Evolutionary conservation across 2,797 vertebrate genomes (phyloP).

Genomic region (Phataginus tricuspis): DNA sequence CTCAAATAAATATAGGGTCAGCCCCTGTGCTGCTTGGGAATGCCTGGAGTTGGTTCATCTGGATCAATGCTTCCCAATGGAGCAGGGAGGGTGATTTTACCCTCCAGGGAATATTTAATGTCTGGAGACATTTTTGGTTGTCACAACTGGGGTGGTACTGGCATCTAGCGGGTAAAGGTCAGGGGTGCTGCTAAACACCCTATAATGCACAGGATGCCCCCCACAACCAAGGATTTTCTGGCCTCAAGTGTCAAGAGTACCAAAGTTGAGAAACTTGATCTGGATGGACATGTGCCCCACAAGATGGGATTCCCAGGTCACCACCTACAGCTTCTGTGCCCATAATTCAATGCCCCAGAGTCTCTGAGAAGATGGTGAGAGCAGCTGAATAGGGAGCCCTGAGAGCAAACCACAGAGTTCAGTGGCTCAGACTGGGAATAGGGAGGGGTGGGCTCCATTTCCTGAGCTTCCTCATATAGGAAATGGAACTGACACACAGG

Average conservation of each 20-base stretch:
- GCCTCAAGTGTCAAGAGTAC: background rate
- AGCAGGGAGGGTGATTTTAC: background rate
- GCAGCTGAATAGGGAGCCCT: background rate
- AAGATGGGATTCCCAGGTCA: background rate
- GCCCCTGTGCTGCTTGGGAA: constrained; percentile 2
- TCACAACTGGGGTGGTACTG: background rate
- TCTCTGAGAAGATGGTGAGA: constrained; percentile 18
- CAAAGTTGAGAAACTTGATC: background rate
- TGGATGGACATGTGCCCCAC: background rate
- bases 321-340: background rate
- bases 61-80: background rate
- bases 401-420: background rate
- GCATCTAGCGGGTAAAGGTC: background rate
- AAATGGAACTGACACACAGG: constrained; percentile 40
- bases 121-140: background rate
- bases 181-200: background rate
- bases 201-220: background rate
- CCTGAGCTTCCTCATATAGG: background rate
- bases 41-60: background rate
- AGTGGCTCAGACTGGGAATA: background rate
- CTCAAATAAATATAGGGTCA: background rate
- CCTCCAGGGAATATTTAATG: background rate
- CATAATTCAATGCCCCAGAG: background rate
- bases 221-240: background rate
- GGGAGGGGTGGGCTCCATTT: too few relatives aligned